Evolutionary conservation across 2,797 vertebrate species (phyloP), one percentile per base, ranked within the genome.

Genomic region (Cyprinodon diabolis): DNA sequence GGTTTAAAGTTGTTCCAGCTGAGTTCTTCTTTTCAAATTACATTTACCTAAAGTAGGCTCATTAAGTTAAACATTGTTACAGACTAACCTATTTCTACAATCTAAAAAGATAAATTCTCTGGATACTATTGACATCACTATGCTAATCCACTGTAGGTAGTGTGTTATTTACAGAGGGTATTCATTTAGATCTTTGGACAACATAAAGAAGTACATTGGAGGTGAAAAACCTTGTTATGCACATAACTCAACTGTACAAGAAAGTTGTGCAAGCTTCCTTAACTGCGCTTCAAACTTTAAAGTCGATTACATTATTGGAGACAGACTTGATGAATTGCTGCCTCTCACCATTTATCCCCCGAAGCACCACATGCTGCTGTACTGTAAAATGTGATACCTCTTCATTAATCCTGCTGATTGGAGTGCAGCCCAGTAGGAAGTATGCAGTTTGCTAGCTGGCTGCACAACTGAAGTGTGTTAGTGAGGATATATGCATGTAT

Each of bases 321-420:
- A 90, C 88, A 93, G 89, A 89, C 81, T 86, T 89, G 88, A 94
- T 67, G 69, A 87, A 90, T 80, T 74, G 86, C 90, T 92, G 87
- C 83, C 84, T 84, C 73, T 70, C 75, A 74, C 75, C 84, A 80
- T 87, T 89, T 79, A 83, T 68, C 86, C 89, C 84, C 88, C 60
- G 15, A 84, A 91, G 87, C 80, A 66, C 75, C 66, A 76, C 87
- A 85, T 56, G 78, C 81, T 89, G 90, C 85, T 85, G 86, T 83
- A 91, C 90, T 91, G 89, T 93, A 92, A 92, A 94, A 93, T 77
- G 86, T 15, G 88, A 93, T 93, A 93, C 91, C 85, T 89, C 83
- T 94, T 94, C 90, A 94, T 93, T 92, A 93, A 93, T 93, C 91
- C 86, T 86, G 82, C 87, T 91, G 91, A 95, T 92, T 92, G 92